Base-by-base conservation (phyloP, 2,113 vertebrate species). In the Takifugu bimaculatus region DNA sequence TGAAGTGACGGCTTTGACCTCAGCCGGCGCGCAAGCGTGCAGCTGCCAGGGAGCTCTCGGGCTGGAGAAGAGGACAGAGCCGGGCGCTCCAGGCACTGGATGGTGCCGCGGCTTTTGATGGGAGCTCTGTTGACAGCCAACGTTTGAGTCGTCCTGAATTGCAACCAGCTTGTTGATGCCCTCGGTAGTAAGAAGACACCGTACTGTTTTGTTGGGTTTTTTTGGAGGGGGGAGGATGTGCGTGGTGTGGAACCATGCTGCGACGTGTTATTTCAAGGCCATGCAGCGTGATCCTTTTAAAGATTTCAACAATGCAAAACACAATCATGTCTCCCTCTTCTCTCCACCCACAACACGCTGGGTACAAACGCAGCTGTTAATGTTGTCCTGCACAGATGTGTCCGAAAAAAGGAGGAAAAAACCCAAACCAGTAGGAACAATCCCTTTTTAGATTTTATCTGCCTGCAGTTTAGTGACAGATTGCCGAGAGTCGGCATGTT, bases 401-500 rank as follows among this genome's bases (percentile, higher is more conserved):
- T 75, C 87, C 87, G 88, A 88, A 89, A 92, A 88, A 92, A 93
- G 88, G 91, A 90, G 93, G 91, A 91, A 91, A 91, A 87, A 85
- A 20, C 20, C 20, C 20, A 88, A 88, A 89, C 7, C 9, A 92
- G 89, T 67, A 77, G 83, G 20, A 20, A 20, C 20, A 20, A 20
- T 20, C 20, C 20, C 20, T 20, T 88, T 87, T 92, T 89, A 91
- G 89, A 91, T 91, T 88, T 90, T 91, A 90, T 89, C 90, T 92
- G 89, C 92, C 88, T 77, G 88, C 87, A 88, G 87, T 88, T 89
- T 81, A 78, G 12, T 60, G 57, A 68, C 57, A 78, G 32, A 68
- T 57, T 65, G 50, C 35, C 65, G 57, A 55, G 52, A 64, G 9
- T 32, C 20, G 50, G 57, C 26, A 53, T 52, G 43, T 52, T 57